These are phyloP conservation scores for Panurus biarmicus DNA, from an alignment of 2,113 vertebrate species.

Conservation along the genomic window DNA sequence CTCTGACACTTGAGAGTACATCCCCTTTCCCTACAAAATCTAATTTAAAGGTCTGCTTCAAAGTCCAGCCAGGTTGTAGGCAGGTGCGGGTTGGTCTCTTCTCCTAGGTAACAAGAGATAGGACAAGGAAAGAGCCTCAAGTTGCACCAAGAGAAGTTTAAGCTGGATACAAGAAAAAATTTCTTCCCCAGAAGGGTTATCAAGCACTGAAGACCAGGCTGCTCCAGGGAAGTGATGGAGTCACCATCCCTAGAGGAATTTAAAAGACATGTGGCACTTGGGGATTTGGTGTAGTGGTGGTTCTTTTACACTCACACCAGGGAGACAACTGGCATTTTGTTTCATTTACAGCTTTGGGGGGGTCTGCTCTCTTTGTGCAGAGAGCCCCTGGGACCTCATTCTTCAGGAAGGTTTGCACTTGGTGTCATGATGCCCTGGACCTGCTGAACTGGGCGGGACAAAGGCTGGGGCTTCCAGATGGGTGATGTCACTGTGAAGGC, in stretches of 20 bases:
- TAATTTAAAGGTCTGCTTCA: not conserved
- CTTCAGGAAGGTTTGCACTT: not conserved
- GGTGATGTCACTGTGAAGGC: not conserved
- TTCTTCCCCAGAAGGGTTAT: not conserved
- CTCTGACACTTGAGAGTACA: not conserved
- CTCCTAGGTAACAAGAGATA: not conserved
- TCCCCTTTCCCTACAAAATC: not conserved
- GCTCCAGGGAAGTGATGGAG: not conserved
- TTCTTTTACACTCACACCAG: not conserved
- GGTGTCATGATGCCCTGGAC: not conserved
- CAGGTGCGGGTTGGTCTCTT: not conserved
- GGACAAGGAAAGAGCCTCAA: not conserved
- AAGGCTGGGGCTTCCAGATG: not conserved
- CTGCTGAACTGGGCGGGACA: accelerated
- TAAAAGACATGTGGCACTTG: not conserved
- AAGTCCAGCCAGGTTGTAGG: not conserved
- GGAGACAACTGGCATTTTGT: not conserved
- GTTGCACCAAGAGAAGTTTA: not conserved
- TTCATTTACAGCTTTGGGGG: not conserved
- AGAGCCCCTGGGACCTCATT: not conserved
- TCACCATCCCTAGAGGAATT: not conserved
- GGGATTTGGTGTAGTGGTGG: too few species aligned
- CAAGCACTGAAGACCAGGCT: not conserved
- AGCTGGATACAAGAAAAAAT: not conserved
- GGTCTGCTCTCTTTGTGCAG: not conserved